A percentile compares a stretch with the other conserved stretches of the same genome.
phyloP scores from a whole-genome alignment of 2,113 vertebrate species.

The Syngnathoides biaculeatus region DNA sequence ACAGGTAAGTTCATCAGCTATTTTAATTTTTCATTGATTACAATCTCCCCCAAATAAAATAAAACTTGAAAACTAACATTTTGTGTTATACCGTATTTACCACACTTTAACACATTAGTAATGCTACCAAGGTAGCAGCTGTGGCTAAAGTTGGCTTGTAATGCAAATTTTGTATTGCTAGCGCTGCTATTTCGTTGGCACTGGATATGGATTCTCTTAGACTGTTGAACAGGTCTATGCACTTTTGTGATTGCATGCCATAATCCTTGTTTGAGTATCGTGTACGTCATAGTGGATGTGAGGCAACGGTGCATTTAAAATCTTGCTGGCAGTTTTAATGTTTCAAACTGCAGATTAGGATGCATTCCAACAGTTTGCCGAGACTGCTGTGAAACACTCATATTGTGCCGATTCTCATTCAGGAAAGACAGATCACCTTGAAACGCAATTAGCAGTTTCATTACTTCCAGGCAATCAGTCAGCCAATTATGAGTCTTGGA shows the following conservation, averaged over 20 bases:
- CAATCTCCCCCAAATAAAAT: too few relatives aligned
- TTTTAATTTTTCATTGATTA: too few relatives aligned
- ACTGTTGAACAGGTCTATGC: too few relatives aligned
- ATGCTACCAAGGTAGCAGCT: too few relatives aligned
- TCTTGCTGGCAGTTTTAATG: neutral
- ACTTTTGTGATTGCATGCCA: neutral
- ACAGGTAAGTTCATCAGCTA: too few relatives aligned
- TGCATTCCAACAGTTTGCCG: neutral
- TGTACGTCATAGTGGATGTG: neutral
- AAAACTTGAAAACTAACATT: too few relatives aligned
- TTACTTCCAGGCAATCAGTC: neutral
- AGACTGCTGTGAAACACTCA: neutral
- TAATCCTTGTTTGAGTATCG: neutral
- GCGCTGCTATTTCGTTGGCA: neutral
- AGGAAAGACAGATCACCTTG: conserved; percentile 1
- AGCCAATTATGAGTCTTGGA: neutral
- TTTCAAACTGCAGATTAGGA: neutral
- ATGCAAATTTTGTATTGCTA: too few relatives aligned
- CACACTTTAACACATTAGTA: too few relatives aligned
- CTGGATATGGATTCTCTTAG: too few relatives aligned
- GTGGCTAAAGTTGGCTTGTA: too few relatives aligned
- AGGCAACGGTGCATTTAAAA: neutral
- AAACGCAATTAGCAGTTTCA: neutral
- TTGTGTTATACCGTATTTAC: too few relatives aligned
- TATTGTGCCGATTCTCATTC: neutral